Conservation (phyloP, 2,797 vertebrate genomes). For the Monodelphis domestica region DNA sequence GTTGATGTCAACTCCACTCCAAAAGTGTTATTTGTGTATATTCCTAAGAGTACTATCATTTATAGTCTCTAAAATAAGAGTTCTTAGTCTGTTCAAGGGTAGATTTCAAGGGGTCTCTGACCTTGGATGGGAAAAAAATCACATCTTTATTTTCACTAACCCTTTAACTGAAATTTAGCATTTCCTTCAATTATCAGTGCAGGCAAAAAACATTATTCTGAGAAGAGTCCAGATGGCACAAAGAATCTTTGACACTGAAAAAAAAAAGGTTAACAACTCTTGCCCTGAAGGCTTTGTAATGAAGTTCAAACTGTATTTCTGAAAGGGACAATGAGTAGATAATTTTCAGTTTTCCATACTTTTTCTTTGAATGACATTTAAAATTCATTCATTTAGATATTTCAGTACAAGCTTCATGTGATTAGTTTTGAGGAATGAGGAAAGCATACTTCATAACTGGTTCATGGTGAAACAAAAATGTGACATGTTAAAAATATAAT, state of each 20-base stretch:
- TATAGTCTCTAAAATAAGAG: neutral
- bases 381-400: constrained; percentile 57
- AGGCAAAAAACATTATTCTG: neutral
- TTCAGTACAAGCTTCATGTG: constrained; percentile 40
- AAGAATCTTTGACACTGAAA: constrained; percentile 18
- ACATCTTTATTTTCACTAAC: neutral
- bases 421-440: constrained; percentile 36
- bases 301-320: neutral
- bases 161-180: neutral
- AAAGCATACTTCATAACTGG: constrained; percentile 2
- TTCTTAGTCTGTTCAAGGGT: neutral
- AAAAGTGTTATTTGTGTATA: neutral
- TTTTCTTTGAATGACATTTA: constrained; percentile 51
- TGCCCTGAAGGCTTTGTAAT: neutral
- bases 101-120: neutral
- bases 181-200: neutral
- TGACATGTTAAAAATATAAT: constrained; percentile 44
- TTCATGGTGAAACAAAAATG: constrained; percentile 26
- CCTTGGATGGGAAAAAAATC: neutral
- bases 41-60: neutral
- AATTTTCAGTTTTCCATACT: neutral
- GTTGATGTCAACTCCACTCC: neutral
- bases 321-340: neutral
- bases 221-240: constrained; percentile 4
- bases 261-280: neutral